Percentiles rank a stretch among this genome's conserved stretches.
These are phyloP conservation scores for Subacronicta megacephala DNA, from an alignment of 2,888 invertebrate species.

Conservation along the genomic window DNA sequence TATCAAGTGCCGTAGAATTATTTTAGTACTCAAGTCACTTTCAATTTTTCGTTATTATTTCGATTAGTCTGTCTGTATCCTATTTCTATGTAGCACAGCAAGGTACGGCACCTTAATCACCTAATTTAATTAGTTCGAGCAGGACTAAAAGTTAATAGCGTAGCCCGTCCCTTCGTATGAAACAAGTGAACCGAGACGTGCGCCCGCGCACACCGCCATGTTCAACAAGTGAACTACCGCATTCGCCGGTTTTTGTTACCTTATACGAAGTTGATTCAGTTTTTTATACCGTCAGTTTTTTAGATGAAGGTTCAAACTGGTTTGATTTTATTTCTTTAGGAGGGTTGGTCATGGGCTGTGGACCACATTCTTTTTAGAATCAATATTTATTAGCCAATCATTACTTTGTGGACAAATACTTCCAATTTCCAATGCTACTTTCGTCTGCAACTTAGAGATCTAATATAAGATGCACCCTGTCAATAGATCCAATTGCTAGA, in stretches of 20 bases:
- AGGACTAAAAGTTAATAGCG: constrained; percentile 18
- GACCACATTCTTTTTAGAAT: too few relatives aligned
- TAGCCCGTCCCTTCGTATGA: constrained; percentile 46
- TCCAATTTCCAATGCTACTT: too few relatives aligned
- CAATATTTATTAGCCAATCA: too few relatives aligned
- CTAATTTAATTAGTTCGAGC: constrained; percentile 47
- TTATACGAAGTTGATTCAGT: constrained; percentile 8
- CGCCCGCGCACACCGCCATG: constrained; percentile 50
- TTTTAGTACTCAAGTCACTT: too few relatives aligned
- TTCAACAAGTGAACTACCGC: constrained; percentile 35
- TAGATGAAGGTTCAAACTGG: neutral
- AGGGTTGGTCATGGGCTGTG: too few relatives aligned
- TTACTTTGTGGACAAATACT: too few relatives aligned
- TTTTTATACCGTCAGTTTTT: constrained; percentile 19
- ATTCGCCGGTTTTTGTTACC: constrained; percentile 38
- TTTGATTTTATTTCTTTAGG: neutral
- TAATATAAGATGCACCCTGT: too few relatives aligned
- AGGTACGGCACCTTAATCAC: constrained; percentile 3
- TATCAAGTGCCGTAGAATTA: too few relatives aligned
- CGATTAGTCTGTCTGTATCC: too few relatives aligned
- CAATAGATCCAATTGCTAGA: too few relatives aligned
- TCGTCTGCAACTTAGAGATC: too few relatives aligned
- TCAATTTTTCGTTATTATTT: too few relatives aligned
- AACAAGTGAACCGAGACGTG: constrained; percentile 48
- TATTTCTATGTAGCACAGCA: neutral